Evolutionary conservation across 37 sponge, comb jelly and placozoan genomes (phyloP), one percentile per base, ranked within the genome.

Genomic region (Geodia barretti): DNA sequence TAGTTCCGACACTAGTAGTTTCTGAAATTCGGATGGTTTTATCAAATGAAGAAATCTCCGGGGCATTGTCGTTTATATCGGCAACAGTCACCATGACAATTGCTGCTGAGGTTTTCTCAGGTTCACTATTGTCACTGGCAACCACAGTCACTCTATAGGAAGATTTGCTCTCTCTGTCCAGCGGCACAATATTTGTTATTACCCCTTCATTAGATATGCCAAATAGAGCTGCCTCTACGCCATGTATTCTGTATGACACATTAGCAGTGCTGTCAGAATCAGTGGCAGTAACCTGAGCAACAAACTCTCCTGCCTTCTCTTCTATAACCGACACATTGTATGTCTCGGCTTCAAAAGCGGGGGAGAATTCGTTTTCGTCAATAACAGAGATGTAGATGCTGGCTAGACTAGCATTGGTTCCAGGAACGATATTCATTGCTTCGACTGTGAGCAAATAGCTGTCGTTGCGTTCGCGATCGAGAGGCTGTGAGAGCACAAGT

Each of bases 31-130:
- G 17, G 24, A 77, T 28, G 1, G 47, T 37, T 3, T 84, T 72
- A 14, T 47, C 14, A 25, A 37, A 63, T 41, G 83, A 17, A 4
- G 54, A 31, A 63, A 93, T 74, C 0, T 38, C 20, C 26, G 94
- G 94, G 34, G 63, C 29, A 29, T 93, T 93, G 82, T 93, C 94
- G 34, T 93, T 93, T 28, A 80, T 78, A 60, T 93, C 94, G 1
- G 76, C 4, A 2, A 93, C 84, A 36, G 9, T 68, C 24, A 93
- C 81, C 8, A 42, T 33, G 25, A 93, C 72, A 62, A 43, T 61
- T 19, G 76, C 79, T 25, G 80, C n/a, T 3, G 79, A n/a, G 2
- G 64, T 61, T 39, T 31, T 2, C 3, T 5, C 60, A 26, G 89
- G 74, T 26, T 25, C 38, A 23, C 84, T 70, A 62, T 83, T 43